Evolutionary conservation across 2,797 vertebrate species (phyloP), one percentile per base, ranked within the genome.

Genomic region (Phataginus tricuspis): DNA sequence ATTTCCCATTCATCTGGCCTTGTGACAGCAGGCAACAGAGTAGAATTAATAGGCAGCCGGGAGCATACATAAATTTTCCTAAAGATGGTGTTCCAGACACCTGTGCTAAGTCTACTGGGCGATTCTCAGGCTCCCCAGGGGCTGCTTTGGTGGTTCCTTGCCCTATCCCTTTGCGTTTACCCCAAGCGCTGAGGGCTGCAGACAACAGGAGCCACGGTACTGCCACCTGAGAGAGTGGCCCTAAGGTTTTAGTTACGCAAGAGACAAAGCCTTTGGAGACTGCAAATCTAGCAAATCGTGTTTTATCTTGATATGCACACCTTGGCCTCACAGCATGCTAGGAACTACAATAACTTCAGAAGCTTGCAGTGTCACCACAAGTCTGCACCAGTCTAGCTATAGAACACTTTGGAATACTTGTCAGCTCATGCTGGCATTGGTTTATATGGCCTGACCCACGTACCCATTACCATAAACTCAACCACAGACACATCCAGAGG

Each of bases 331-430:
- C 1, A 61, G 79, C 15, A 64, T 0, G 19, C 68, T 39, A 63
- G 25, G 23, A 92, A n/a, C 79, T 45, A 85, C 10, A 59, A 31
- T 45, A 31, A 89, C 39, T 10, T 77, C 64, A 42, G 31, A 4
- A 82, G 66, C 29, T 7, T 49, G 75, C 75, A 59, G 53, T 45
- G 21, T 31, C 57, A 63, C 7, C 1, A 59, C 0, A 0, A 89
- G 69, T 49, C 90, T 42, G 64, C 37, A 77, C 45, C 84, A 64
- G 80, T 63, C 88, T 53, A 71, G 89, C 95, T 82, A 68, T 0
- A 45, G 42, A 83, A 59, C 75, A 93, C 91, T 89, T 71, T 78
- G 93, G 91, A 96, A 93, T 66, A 86, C 79, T 29, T 90, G 80
- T 77, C 82, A 97, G 95, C 14, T 68, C 86, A 87, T 2, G 69